These are phyloP conservation scores for Tethya wilhelma DNA, from an alignment of 37 sponge, comb jelly and placozoan genomes.

Conservation along the genomic window DNA sequence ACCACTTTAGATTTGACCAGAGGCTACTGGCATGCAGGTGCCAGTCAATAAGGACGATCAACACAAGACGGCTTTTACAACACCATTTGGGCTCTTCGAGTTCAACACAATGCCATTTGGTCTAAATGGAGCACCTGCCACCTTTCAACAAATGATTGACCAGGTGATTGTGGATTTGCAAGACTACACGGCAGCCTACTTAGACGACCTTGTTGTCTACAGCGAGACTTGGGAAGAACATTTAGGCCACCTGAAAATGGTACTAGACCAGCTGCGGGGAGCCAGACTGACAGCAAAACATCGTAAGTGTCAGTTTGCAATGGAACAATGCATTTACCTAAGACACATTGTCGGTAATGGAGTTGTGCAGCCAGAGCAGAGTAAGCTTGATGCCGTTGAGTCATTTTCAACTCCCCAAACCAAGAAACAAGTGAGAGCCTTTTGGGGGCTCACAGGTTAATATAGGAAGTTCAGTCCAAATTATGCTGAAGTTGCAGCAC, in stretches of 20 bases:
- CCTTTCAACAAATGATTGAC: conserved; percentile 81
- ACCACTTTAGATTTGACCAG: conserved; percentile 57
- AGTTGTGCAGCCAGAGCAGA: conserved; percentile 31
- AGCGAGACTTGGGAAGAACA: conserved; percentile 67
- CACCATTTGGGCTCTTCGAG: conserved; percentile 63
- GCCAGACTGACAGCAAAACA: conserved; percentile 61
- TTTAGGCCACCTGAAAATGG: conserved; percentile 25
- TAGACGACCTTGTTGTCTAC: conserved; percentile 71
- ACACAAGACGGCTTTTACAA: conserved; percentile 72
- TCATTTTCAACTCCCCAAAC: conserved; percentile 28
- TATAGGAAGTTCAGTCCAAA: conserved; percentile 63
- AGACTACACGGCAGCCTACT: conserved; percentile 47
- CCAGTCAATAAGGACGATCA: conserved; percentile 35
- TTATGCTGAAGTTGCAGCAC: conserved; percentile 34
- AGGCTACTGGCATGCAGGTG: conserved; percentile 81
- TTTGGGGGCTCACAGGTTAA: conserved; percentile 71
- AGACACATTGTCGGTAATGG: conserved; percentile 64
- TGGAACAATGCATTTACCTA: conserved; percentile 40
- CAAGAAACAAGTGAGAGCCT: conserved; percentile 64
- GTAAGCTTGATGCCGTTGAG: conserved; percentile 51
- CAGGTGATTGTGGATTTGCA: conserved; percentile 7
- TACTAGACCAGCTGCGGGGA: conserved; percentile 17
- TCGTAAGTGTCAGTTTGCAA: conserved; percentile 65
- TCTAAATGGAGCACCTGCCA: conserved; percentile 65
- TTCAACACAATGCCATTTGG: conserved; percentile 85